Percentiles rank a stretch among this genome's conserved stretches.
Conservation (phyloP, 2,888 invertebrate genomes). For the Trichopria drosophilae region DNA sequence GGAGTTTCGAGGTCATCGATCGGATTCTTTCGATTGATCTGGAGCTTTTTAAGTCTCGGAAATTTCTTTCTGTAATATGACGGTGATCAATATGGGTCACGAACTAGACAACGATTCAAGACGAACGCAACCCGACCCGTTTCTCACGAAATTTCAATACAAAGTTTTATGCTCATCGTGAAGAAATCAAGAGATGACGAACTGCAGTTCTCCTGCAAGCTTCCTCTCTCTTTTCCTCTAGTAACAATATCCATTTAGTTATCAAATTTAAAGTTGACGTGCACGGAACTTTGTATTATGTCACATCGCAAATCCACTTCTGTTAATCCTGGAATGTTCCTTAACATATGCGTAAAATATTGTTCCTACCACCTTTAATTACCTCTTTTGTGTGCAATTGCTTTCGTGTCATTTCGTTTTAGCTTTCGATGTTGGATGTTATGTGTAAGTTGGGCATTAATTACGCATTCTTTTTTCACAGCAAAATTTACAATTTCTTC, state of each 20-base stretch:
- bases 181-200: constrained; percentile 20
- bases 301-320: constrained; percentile 25
- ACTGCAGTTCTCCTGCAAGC: too few species aligned
- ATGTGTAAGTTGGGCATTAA: constrained; percentile 44
- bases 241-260: too few species aligned
- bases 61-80: constrained; percentile 29
- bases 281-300: too few species aligned
- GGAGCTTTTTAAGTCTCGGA: constrained; percentile 33
- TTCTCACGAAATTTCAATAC: constrained; percentile 6
- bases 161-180: constrained; percentile 16
- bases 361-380: constrained; percentile 14
- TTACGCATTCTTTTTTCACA: not conserved
- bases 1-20: constrained; percentile 40
- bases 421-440: constrained; percentile 50
- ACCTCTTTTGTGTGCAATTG: constrained; percentile 24
- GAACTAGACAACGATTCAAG: constrained; percentile 30
- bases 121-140: constrained; percentile 16
- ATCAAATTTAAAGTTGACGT: too few species aligned
- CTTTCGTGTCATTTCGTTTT: constrained; percentile 36
- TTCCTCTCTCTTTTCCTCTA: too few species aligned
- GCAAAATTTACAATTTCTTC: not conserved
- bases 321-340: constrained; percentile 27
- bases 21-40: constrained; percentile 41
- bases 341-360: too few species aligned
- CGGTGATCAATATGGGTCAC: constrained; percentile 16